Conservation (phyloP, 2,888 invertebrate genomes). For the Apamea sordens region DNA sequence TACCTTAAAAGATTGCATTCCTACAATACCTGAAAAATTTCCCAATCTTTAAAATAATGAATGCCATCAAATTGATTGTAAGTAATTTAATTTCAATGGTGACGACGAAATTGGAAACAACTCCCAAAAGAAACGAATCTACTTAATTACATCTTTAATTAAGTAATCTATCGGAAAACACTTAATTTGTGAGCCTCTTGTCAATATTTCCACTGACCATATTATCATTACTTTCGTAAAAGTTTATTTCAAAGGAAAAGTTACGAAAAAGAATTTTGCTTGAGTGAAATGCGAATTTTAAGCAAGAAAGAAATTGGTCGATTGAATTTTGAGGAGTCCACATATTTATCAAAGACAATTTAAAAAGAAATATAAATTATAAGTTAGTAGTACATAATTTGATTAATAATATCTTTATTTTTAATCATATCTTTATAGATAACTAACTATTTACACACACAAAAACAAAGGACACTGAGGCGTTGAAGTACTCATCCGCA, state of each 20-base stretch:
- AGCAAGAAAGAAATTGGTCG: conserved; percentile 6
- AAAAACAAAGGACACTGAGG: too few relatives aligned
- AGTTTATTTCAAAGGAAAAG: conserved; percentile 6
- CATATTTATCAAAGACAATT: not conserved
- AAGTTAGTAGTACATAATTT: too few relatives aligned
- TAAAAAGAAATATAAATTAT: not conserved
- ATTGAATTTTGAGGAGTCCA: conserved; percentile 3
- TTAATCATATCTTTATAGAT: too few relatives aligned
- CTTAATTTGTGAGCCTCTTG: conserved; percentile 65
- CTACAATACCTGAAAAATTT: not conserved
- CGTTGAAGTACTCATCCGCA: too few relatives aligned
- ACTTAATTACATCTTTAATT: conserved; percentile 57
- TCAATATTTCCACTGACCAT: conserved; percentile 52
- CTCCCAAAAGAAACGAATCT: conserved; percentile 21
- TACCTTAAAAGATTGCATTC: not conserved
- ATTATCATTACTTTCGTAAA: not conserved
- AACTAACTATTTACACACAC: too few relatives aligned
- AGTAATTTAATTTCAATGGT: conserved; percentile 15
- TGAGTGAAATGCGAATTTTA: not conserved
- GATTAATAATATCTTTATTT: too few relatives aligned
- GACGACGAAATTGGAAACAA: conserved; percentile 23
- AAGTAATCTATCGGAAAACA: conserved; percentile 71
- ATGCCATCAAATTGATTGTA: conserved; percentile 2
- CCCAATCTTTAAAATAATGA: conserved; percentile 24
- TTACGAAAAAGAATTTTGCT: not conserved